Base-by-base conservation (phyloP, 2,113 vertebrate genomes). In the Myxocyprinus asiaticus region DNA sequence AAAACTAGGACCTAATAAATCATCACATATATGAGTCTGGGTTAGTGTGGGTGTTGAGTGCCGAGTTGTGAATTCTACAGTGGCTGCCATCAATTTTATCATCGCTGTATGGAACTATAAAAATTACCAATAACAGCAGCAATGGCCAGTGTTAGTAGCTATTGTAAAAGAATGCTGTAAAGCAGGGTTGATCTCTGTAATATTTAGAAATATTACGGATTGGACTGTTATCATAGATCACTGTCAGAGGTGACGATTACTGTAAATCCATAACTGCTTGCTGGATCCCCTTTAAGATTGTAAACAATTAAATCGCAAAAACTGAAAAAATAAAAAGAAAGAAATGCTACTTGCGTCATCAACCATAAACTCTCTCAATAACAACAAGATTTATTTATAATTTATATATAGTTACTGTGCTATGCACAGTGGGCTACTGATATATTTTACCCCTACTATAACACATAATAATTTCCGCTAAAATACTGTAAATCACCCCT, bases 61-160 rank as follows among this genome's bases (percentile, higher is more conserved):
- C 65, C 6, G 33, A 74, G 22, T 33, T 33, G 22, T 33, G 22
- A 33, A 1, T 67, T 61, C 45, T 17, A 50, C 67, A 76, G 17
- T 6, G 8, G 80, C 12, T 67, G 47, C 51, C 58, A 51, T 76
- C 71, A 70, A 55, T 81, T 81, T 79, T 75, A 79, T 47, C 33
- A 11, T 42, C 43, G 9, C 43, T 72, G 8, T 66, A 67, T 59
- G 62, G 82, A 53, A 53, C 58, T 69, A 79, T 79, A 84, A 79
- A 74, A 79, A 61, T 71, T 1, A 47, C 11, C 61, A 69, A 63
- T 17, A 67, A 66, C 12, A 0, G 43, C 22, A 51, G n/a, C 55
- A 42, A 59, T 4, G 73, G 45, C n/a, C 58, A 55, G 77, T 50
- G 48, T 73, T 73, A 67, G 63, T 63, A 80, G 73, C 17, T 79